Base-by-base conservation (phyloP, 2,888 invertebrate genomes). In the Pantelozetes paolii region DNA sequence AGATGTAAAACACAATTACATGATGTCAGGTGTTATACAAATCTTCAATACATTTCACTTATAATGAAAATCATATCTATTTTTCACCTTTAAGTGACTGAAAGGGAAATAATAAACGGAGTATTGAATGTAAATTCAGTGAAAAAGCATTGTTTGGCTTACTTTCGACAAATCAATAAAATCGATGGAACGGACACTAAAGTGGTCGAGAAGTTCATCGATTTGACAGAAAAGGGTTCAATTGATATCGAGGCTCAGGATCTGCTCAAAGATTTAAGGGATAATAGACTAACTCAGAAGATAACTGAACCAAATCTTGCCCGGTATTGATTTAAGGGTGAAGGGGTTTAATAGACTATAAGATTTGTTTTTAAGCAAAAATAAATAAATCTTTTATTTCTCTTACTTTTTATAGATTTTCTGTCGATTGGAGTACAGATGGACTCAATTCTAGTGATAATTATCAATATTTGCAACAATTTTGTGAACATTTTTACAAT, bases 401-500 rank as follows among this genome's bases (percentile, higher is more conserved):
- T n/a, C 18, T 23, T 54, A 13, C 11, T 11, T 1, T 28, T 15
- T 18, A 6, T 80, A 92, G 93, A 79, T 94, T 94, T 80, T 93
- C 92, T 0, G 93, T 98, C 0, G 96, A 97, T 81, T 98, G 98
- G 98, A 92, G 94, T 62, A 96, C 96, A 70, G 94, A 95, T 81
- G 97, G 97, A 40, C 84, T 98, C 40, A 94, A 95, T 80, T 87
- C 88, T 1, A 94, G 95, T 81, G 93, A 94, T 0, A 96, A 97
- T 80, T 88, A 90, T 74, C 95, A 96, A 81, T 98, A 97, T 81
- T 85, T 97, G 18, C 91, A 92, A 81, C 91, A 94, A 80, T 97
- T 97, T 82, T 92, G 94, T 77, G 89, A 91, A 0, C 94, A 95
- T 81, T 97, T 95, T 84, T 94, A 94, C 82, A 90, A 92, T 81